Base-by-base conservation (phyloP, 2,797 vertebrate species). In the Brachyalestes nurse region DNA sequence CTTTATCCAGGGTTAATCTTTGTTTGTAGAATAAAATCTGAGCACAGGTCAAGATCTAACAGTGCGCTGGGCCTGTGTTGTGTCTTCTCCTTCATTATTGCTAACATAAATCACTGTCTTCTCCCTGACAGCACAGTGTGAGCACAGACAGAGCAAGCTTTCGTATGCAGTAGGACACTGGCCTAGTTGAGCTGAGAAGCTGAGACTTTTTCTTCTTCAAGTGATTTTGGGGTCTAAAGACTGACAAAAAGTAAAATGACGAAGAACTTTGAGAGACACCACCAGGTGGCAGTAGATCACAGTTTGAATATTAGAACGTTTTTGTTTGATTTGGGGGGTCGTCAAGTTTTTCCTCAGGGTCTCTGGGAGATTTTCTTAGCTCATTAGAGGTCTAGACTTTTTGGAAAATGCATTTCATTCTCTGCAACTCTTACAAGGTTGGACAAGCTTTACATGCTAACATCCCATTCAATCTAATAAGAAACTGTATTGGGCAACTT, bases 81-180 rank as follows among this genome's bases (percentile, higher is more conserved):
- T 80, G 34, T 77, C 69, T 80, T 4, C 40, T 16, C 4, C 72
- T 58, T 62, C 72, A 72, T 62, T 81, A 75, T 61, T 81, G 42
- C 55, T 55, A 23, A 25, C 34, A 75, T 42, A 16, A 79, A 40
- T 71, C 17, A 61, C 23, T 60, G 28, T 82, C 25, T 67, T 28
- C 66, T 76, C 13, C 47, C 51, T 81, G 60, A 81, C 75, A 72
- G 60, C 42, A n/a, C 40, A n/a, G 25, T 61, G 25, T 83, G 58
- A 72, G 77, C 75, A 75, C 72, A 79, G 66, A 19, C 77, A 58
- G 58, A 58, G 28, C 17, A 25, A 2, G 62, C 28, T 45, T 38
- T 73, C 55, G 60, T 49, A 49, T 69, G 34, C 23, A 53, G 45
- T 14, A 64, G 12, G 60, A 14, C 38, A 6, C 38, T 42, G 17